phyloP scores from a whole-genome alignment of 2,888 invertebrate genomes.

The Allacma fusca region DNA sequence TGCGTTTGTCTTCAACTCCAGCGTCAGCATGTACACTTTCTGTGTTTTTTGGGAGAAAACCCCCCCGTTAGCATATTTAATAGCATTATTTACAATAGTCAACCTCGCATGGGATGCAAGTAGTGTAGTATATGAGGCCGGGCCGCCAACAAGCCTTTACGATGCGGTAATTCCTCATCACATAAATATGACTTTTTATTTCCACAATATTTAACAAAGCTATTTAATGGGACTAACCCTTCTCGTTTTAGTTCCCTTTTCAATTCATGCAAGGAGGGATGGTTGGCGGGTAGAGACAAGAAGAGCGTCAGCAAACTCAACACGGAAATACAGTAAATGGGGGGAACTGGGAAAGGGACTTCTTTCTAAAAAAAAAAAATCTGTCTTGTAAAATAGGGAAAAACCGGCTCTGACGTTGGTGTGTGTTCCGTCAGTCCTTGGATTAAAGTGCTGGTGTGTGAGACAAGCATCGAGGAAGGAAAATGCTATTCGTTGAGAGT shows the following conservation, averaged over 20 bases:
- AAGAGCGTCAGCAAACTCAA: neutral
- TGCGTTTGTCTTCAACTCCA: slow-evolving; percentile 6
- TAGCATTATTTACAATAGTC: slow-evolving; percentile 14
- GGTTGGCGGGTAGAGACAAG: neutral
- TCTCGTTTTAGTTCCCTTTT: neutral
- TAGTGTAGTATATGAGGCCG: neutral
- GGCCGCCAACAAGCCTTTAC: slow-evolving; percentile 11
- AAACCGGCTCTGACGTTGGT: too few species aligned
- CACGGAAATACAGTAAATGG: neutral
- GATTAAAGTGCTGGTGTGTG: too few species aligned
- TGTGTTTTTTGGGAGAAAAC: neutral
- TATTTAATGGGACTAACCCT: slow-evolving; percentile 9
- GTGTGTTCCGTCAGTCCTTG: too few species aligned
- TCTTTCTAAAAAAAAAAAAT: neutral
- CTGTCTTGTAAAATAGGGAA: neutral
- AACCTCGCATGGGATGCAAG: neutral
- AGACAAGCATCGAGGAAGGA: too few species aligned
- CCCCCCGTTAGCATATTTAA: slow-evolving; percentile 16
- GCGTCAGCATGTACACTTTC: neutral
- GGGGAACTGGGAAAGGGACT: neutral
- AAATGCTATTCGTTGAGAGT: neutral
- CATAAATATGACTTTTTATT: slow-evolving; percentile 22
- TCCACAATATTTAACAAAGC: slow-evolving; percentile 22
- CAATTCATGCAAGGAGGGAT: neutral
- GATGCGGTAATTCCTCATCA: slow-evolving; percentile 27